phyloP scores from a whole-genome alignment of 2,888 invertebrate genomes.

The Belgica antarctica region DNA sequence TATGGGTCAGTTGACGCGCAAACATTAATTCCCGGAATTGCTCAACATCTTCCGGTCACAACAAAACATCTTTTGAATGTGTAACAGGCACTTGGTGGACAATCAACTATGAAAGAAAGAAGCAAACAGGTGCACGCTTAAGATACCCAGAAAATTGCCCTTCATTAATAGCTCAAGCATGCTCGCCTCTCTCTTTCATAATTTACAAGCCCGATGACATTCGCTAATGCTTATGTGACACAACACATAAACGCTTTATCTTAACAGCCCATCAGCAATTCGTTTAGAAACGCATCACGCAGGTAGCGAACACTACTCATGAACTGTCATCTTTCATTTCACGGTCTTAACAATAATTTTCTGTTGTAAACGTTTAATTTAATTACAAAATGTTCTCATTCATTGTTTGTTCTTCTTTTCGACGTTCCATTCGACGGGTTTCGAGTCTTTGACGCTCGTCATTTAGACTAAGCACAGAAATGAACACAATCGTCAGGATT shows the following conservation, averaged over 20 bases:
- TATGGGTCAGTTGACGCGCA: neutral
- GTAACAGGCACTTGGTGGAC: neutral
- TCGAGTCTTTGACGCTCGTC: too few relatives aligned
- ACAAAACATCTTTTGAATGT: neutral
- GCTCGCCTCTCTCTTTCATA: neutral
- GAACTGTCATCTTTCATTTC: conserved; percentile 38
- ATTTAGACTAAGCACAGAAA: too few relatives aligned
- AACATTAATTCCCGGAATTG: neutral
- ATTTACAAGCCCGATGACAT: conserved; percentile 40
- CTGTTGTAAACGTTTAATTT: conserved; percentile 35
- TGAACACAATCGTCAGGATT: too few relatives aligned
- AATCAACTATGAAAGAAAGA: neutral
- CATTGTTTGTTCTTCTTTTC: conserved; percentile 26
- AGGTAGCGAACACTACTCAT: conserved; percentile 13
- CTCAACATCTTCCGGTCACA: neutral
- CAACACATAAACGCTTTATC: conserved; percentile 27
- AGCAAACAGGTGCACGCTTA: conserved; percentile 28
- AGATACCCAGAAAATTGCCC: neutral
- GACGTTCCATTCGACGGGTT: too few relatives aligned
- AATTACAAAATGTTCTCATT: conserved; percentile 26
- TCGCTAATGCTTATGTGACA: conserved; percentile 21
- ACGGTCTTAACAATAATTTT: conserved; percentile 12
- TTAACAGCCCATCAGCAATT: conserved; percentile 10
- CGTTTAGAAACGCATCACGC: conserved; percentile 18
- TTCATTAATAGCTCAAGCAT: neutral